A percentile compares a stretch with the other conserved stretches of the same genome.
phyloP scores from a whole-genome alignment of 2,888 invertebrate genomes.

The Notodonta ziczac region DNA sequence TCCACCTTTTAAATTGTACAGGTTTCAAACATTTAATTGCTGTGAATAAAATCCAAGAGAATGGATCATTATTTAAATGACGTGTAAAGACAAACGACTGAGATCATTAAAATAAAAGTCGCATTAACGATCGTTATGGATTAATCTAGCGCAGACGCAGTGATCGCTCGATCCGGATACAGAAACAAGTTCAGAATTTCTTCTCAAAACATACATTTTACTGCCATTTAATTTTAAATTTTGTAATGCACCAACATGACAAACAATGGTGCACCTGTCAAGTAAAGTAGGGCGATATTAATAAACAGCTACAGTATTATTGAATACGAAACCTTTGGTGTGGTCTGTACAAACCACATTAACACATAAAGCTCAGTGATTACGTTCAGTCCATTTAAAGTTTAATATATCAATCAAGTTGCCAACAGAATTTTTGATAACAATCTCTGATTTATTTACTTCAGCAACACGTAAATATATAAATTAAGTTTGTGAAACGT shows the following conservation, averaged over 20 bases:
- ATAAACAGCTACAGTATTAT: conserved; percentile 33
- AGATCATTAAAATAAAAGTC: conserved; percentile 33
- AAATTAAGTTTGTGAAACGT: too few relatives aligned
- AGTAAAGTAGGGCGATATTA: conserved; percentile 45
- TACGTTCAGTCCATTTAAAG: conserved; percentile 17
- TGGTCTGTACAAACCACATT: conserved; percentile 13
- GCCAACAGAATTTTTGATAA: not conserved
- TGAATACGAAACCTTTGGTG: conserved; percentile 15
- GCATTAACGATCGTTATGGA: conserved; percentile 17
- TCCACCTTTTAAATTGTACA: conserved; percentile 44
- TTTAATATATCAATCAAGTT: not conserved
- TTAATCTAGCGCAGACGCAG: conserved; percentile 15
- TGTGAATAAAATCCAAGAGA: conserved; percentile 39
- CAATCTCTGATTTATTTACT: not conserved
- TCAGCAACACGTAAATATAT: not conserved
- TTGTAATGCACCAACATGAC: conserved; percentile 22
- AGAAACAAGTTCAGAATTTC: conserved; percentile 9
- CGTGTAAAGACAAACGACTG: conserved; percentile 51
- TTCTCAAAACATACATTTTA: conserved; percentile 15
- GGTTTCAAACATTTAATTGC: conserved; percentile 32
- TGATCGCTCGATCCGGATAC: not conserved
- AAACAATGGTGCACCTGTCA: conserved; percentile 50
- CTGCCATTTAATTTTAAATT: conserved; percentile 23
- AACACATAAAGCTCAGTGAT: conserved; percentile 13
- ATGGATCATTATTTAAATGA: conserved; percentile 64